Percentiles rank a stretch among this genome's conserved stretches.
phyloP scores from a whole-genome alignment of 2,888 invertebrate genomes.

The Amiota communis region DNA sequence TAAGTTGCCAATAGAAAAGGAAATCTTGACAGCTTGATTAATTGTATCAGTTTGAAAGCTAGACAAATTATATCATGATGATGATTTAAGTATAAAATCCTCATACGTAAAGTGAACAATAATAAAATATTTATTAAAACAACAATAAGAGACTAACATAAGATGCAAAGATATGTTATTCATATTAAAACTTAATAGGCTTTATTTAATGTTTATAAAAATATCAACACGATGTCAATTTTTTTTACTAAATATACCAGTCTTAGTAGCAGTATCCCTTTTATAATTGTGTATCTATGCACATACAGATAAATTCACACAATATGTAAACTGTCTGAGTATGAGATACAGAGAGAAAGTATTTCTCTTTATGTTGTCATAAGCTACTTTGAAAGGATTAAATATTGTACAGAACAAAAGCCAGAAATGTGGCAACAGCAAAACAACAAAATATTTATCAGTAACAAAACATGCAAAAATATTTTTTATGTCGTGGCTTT shows the following conservation, averaged over 20 bases:
- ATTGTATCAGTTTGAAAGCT: no score
- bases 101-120: no score
- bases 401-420: slow-evolving; percentile 26
- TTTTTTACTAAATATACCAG: background rate
- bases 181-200: slow-evolving; percentile 19
- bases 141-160: no score
- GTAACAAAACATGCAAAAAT: slow-evolving; percentile 23
- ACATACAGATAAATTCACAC: no score
- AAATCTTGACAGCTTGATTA: no score
- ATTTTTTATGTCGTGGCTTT: background rate
- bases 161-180: no score
- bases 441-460: slow-evolving; percentile 18
- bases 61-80: no score
- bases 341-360: background rate
- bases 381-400: slow-evolving; percentile 30
- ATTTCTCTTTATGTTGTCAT: slow-evolving; percentile 14
- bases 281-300: background rate
- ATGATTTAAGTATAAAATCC: no score
- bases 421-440: slow-evolving; percentile 17
- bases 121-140: no score
- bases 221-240: background rate
- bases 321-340: no score
- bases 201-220: background rate
- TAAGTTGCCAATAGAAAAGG: no score
- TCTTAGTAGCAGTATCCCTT: background rate